Evolutionary conservation across 2,797 vertebrate species (phyloP).

Genomic region (Pseudochaenichthys georgianus): DNA sequence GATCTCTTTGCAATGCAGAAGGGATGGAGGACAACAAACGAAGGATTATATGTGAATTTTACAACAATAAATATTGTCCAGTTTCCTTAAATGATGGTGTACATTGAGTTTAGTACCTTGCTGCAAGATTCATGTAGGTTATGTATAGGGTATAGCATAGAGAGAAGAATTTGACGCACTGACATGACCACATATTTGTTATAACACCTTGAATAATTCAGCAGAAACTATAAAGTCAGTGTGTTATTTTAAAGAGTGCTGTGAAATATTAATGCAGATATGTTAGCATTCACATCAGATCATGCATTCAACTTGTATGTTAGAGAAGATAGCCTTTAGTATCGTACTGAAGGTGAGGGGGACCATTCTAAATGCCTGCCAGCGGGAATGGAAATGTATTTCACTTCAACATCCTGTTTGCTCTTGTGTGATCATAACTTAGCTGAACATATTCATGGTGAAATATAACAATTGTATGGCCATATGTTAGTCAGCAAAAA

Average conservation of each 20-base stretch:
- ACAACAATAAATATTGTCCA: constrained; percentile 2
- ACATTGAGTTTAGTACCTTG: not conserved
- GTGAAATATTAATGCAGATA: constrained; percentile 54
- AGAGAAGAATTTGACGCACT: not conserved
- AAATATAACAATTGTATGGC: not conserved
- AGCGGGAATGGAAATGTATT: constrained; percentile 9
- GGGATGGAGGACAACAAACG: not conserved
- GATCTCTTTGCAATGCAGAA: constrained; percentile 31
- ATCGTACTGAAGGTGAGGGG: not conserved
- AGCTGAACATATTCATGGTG: not conserved
- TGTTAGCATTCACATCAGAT: constrained; percentile 19
- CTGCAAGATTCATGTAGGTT: not conserved
- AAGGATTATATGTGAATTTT: constrained; percentile 21
- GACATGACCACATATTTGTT: constrained; percentile 18
- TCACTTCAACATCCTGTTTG: not conserved
- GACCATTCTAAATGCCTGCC: not conserved
- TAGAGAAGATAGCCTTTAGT: not conserved
- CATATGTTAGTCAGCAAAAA: not conserved
- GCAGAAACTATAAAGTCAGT: constrained; percentile 27
- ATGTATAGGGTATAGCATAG: not conserved
- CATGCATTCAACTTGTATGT: constrained; percentile 7
- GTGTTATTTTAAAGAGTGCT: constrained; percentile 50
- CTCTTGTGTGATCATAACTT: not conserved
- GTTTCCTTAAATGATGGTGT: constrained; percentile 2
- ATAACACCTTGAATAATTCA: constrained; percentile 62